Evolutionary conservation across 2,113 vertebrate species (phyloP), one percentile per base, ranked within the genome.

Genomic region (Hiodon tergisus): DNA sequence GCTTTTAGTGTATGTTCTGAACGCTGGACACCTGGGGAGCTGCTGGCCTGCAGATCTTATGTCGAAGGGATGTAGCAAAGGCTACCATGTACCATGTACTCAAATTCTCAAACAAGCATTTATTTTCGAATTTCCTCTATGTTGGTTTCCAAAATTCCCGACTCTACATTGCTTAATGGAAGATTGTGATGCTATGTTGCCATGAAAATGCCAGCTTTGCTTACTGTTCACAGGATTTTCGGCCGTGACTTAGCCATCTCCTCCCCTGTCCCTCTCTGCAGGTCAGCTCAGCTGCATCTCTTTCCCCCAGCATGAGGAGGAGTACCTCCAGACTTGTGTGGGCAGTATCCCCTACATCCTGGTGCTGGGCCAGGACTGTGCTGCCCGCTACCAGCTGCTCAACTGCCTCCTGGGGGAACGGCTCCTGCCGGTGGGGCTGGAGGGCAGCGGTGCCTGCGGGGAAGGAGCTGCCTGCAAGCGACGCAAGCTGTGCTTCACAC

Each of bases 341-440:
- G 90, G 89, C 57, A 92, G 93, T 80, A 83, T 87, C 48, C 96
- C 96, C 0, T 98, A 93, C 86, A 89, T 98, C 71, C 79, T 98
- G 63, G 87, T 98, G 13, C 92, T 98, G 11, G 96, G 97, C 72
- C 95, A 98, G 92, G 92, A 93, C 82, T 98, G 96, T 54, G 79
- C 85, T 0, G 93, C 94, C 80, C 95, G 95, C 69, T 92, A 95
- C 83, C 93, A 89, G 82, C 88, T 98, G 31, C 88, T 98, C 47
- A 98, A 99, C 87, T 85, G 91, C 54, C 89, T 99, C 0, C 78
- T 99, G 84, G 97, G 95, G 7, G 93, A 93, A 78, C 88, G 88
- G 81, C 89, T 98, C 83, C 90, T 98, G 61, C 96, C 97, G 0
- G 80, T 89, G 61, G 88, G 88, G 3, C 59, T 83, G 0, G 88